These are phyloP conservation scores for Cephalopachus bancanus DNA, from an alignment of 2,797 vertebrate genomes.

Conservation along the genomic window DNA sequence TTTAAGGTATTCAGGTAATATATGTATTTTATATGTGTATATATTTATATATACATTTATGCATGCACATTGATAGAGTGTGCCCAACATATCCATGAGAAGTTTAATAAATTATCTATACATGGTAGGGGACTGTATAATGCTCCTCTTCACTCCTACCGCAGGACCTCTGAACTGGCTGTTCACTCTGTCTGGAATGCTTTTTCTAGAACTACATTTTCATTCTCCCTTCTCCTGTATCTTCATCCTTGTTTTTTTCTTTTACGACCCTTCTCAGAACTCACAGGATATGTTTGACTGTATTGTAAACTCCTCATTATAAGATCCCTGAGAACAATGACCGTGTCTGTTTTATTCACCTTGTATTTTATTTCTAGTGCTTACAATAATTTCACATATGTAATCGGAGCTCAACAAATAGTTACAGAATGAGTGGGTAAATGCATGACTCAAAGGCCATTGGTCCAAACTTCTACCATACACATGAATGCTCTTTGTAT, in stretches of 20 bases:
- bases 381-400: background rate
- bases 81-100: background rate
- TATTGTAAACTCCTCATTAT: background rate
- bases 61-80: background rate
- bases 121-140: background rate
- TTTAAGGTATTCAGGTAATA: background rate
- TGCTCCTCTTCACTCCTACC: background rate
- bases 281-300: background rate
- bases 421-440: background rate
- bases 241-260: background rate
- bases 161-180: slow-evolving; percentile 38
- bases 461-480: background rate
- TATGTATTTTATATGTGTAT: background rate
- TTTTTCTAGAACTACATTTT: background rate
- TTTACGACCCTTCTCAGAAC: background rate
- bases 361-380: background rate
- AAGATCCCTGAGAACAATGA: background rate
- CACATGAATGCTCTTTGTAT: background rate
- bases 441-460: background rate
- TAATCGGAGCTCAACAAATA: background rate
- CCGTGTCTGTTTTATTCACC: background rate
- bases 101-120: background rate
- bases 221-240: background rate
- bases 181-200: background rate
- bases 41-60: background rate